Base-by-base conservation (phyloP, 2,888 invertebrate species). In the Scaptomyza caliginosa region DNA sequence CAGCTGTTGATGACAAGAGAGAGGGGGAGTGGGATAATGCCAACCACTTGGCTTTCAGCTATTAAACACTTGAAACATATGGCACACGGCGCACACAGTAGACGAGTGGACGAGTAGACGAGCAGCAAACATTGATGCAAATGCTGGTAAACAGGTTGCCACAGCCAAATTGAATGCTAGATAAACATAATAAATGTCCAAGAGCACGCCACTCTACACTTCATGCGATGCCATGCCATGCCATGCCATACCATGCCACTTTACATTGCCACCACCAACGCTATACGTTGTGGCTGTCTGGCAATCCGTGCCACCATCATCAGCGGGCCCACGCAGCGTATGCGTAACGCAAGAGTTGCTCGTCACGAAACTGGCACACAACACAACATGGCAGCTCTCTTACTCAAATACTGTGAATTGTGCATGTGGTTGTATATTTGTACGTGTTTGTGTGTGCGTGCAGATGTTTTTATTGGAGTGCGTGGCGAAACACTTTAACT, bases 401-500 rank as follows among this genome's bases (percentile, higher is more conserved):
- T 19, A 19, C 56, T 57, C 38, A 19, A n/a, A 21, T 10, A n/a
- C 40, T 34, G 38, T 54, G 10, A 49, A 21, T 36, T 36, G 39
- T 39, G 28, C 48, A 50, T 62, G 71, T 65, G 64, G 59, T 72
- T 63, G 76, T 21, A 16, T 40, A 21, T 2, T 21, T 23, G 24
- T 24, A 36, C 46, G 17, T n/a, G 40, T 40, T 19, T 24, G 39
- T 64, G 60, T 67, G 70, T 75, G 82, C 79, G 83, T 77, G 88
- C 70, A 72, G 69, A 79, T 80, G 74, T 74, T 86, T 87, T 80
- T 87, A 87, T 87, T 83, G 86, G 69, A 85, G 86, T 87, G 87
- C 86, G 83, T 85, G 83, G 88, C 72, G 64, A 83, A 87, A 86
- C 86, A 88, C 83, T 88, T 83, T 69, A 87, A 74, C 83, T 86